Percentiles rank a stretch among this genome's conserved stretches.
These are phyloP conservation scores for Cossypha caffra DNA, from an alignment of 2,797 vertebrate genomes.

Conservation along the genomic window DNA sequence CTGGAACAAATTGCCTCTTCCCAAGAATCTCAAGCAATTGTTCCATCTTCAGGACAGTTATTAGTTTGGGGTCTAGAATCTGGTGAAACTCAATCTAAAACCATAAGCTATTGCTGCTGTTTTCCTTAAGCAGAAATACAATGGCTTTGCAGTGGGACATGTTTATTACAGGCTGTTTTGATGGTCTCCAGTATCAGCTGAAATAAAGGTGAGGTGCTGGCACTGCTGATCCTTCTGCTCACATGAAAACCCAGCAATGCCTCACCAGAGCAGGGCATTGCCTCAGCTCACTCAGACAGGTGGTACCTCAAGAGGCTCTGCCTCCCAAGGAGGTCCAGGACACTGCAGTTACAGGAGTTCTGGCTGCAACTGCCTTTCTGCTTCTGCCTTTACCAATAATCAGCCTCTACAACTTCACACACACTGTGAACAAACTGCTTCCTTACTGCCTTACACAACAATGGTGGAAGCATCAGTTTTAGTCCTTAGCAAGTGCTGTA, in stretches of 20 bases:
- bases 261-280: background rate
- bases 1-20: background rate
- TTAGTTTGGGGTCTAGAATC: background rate
- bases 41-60: background rate
- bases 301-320: background rate
- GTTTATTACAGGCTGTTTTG: background rate
- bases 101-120: background rate
- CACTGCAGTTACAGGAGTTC: background rate
- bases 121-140: background rate
- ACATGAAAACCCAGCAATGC: background rate
- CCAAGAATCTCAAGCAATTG: background rate
- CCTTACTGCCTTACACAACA: background rate
- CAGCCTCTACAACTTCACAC: background rate
- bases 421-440: background rate
- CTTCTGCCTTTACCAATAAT: background rate
- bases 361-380: background rate
- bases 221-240: background rate
- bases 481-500: background rate
- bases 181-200: background rate
- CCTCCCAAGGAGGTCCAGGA: background rate
- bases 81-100: background rate
- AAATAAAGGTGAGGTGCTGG: background rate
- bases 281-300: background rate
- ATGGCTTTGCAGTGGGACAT: background rate
- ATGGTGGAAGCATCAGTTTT: background rate